These are phyloP conservation scores for Cydia pomonella DNA, from an alignment of 1,140 invertebrate genomes.

Conservation along the genomic window DNA sequence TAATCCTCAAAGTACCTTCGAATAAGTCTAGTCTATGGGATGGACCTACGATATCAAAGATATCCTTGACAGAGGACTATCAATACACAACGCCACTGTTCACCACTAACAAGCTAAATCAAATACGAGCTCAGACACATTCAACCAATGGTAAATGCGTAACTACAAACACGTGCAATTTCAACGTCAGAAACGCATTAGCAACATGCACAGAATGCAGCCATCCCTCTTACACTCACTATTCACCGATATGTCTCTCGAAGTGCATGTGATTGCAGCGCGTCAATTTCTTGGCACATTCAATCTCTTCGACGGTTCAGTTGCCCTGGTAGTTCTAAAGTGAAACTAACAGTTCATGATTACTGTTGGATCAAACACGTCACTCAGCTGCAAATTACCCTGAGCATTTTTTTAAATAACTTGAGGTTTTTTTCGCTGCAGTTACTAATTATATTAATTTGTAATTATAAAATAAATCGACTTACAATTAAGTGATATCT, in stretches of 20 bases:
- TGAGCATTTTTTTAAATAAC: not conserved
- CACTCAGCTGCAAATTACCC: constrained; percentile 4
- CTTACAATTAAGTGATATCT: too few species aligned
- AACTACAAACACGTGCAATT: constrained; percentile 47
- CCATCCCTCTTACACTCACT: constrained; percentile 57
- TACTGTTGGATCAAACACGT: constrained; percentile 32
- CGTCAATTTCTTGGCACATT: constrained; percentile 56
- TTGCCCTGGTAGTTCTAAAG: constrained; percentile 60
- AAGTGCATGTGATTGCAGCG: constrained; percentile 63
- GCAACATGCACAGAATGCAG: constrained; percentile 45
- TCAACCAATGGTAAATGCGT: constrained; percentile 51
- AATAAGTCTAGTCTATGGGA: too few species aligned
- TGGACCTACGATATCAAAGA: not conserved
- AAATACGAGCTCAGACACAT: constrained; percentile 26
- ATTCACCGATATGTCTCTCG: constrained; percentile 44
- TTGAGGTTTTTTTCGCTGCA: not conserved
- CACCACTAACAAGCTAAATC: constrained; percentile 16
- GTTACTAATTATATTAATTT: not conserved
- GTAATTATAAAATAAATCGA: too few species aligned
- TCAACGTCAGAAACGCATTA: constrained; percentile 45
- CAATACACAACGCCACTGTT: constrained; percentile 5
- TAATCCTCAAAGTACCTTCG: too few species aligned
- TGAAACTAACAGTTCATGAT: constrained; percentile 56
- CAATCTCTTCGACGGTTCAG: constrained; percentile 54
- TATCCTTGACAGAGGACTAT: constrained; percentile 11